Conservation (phyloP, 2,113 vertebrate genomes). For the Onychostoma macrolepis region DNA sequence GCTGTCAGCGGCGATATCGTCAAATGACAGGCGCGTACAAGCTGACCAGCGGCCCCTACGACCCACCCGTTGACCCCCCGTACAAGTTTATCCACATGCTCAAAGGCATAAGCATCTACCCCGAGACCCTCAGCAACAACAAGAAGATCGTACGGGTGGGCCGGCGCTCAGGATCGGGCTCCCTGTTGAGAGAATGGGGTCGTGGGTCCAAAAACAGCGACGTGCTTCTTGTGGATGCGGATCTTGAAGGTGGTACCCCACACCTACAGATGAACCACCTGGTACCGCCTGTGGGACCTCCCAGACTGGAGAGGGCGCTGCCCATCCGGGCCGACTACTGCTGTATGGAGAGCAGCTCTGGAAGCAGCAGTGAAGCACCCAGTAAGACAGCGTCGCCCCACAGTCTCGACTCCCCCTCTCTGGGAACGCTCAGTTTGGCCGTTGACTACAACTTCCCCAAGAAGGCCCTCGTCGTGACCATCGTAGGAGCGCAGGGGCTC, state of each 20-base stretch:
- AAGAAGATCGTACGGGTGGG: slow-evolving; percentile 80
- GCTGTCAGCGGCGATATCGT: slow-evolving; percentile 83
- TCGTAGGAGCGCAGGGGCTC: slow-evolving; percentile 81
- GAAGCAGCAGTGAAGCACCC: slow-evolving; percentile 61
- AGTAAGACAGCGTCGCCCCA: slow-evolving; percentile 80
- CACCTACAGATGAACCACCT: slow-evolving; percentile 55
- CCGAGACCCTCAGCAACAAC: slow-evolving; percentile 84
- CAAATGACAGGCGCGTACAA: slow-evolving; percentile 78
- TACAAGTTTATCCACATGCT: slow-evolving; percentile 91
- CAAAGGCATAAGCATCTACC: slow-evolving; percentile 89
- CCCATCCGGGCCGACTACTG: slow-evolving; percentile 77
- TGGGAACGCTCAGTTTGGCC: slow-evolving; percentile 81
- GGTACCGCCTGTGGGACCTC: slow-evolving; percentile 43
- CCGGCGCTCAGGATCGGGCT: slow-evolving; percentile 42
- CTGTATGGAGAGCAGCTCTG: slow-evolving; percentile 78
- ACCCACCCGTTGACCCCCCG: slow-evolving; percentile 68
- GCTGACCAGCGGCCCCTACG: slow-evolving; percentile 55
- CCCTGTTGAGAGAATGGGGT: slow-evolving; percentile 28
- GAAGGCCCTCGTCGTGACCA: slow-evolving; percentile 86
- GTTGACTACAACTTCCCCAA: slow-evolving; percentile 91
- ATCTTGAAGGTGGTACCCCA: slow-evolving; percentile 64
- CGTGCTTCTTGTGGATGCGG: slow-evolving; percentile 65
- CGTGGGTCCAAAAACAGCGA: slow-evolving; percentile 65
- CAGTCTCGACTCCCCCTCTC: slow-evolving; percentile 66
- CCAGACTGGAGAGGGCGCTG: slow-evolving; percentile 73